Conservation (phyloP, 2,888 invertebrate genomes). For the Philereme transversata region DNA sequence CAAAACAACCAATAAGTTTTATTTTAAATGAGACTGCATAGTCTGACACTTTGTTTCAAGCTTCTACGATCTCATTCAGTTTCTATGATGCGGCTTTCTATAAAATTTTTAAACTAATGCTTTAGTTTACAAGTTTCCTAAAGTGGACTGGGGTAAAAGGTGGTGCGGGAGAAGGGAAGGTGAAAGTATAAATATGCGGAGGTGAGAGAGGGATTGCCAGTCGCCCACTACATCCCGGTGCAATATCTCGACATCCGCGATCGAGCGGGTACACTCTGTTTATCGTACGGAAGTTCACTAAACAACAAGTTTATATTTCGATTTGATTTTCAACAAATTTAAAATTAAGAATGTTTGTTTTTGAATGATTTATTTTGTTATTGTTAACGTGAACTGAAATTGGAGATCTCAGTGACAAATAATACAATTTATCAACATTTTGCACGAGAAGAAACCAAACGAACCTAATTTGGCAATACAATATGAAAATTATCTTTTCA, state of each 20-base stretch:
- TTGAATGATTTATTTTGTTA: too few species aligned
- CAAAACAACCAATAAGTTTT: too few species aligned
- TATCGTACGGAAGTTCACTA: neutral
- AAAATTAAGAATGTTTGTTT: too few species aligned
- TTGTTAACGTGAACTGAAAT: too few species aligned
- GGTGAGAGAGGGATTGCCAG: constrained; percentile 9
- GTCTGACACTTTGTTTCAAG: too few species aligned
- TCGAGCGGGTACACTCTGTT: neutral
- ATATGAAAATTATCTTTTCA: too few species aligned
- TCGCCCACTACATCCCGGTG: constrained; percentile 5
- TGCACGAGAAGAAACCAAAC: too few species aligned
- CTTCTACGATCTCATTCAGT: neutral
- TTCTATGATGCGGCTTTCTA: neutral
- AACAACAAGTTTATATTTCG: neutral
- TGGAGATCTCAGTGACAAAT: too few species aligned
- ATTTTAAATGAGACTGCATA: too few species aligned
- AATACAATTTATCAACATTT: too few species aligned
- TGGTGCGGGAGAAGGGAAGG: constrained; percentile 1
- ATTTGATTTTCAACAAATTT: neutral
- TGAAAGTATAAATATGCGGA: constrained; percentile 6
- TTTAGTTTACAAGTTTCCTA: neutral
- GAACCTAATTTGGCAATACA: too few species aligned
- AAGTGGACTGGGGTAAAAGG: neutral
- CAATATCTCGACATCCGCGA: constrained; percentile 5
- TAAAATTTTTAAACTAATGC: neutral